Percentiles rank a stretch among this genome's conserved stretches.
Conservation (phyloP, 2,113 vertebrate genomes). For the Lepidothrix coronata region DNA sequence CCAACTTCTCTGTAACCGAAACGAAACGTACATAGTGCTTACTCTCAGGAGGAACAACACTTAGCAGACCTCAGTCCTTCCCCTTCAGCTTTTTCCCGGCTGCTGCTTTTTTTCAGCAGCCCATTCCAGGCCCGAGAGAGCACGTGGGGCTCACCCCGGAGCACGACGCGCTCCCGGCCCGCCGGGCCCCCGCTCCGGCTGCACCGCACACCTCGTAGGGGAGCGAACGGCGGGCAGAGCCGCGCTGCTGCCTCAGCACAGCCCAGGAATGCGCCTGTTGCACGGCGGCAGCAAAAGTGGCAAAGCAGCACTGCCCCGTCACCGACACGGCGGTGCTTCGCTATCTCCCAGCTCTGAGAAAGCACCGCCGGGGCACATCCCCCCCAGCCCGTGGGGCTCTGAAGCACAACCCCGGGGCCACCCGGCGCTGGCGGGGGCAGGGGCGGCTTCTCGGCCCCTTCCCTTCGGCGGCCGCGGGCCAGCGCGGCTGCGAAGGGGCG, state of each 20-base stretch:
- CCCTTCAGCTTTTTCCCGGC: neutral
- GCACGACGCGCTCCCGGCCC: neutral
- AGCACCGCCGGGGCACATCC: rapidly evolving
- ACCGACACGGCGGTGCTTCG: rapidly evolving
- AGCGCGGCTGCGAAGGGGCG: neutral
- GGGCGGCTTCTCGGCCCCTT: no score
- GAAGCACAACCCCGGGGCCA: neutral
- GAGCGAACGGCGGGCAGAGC: neutral
- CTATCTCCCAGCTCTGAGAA: rapidly evolving
- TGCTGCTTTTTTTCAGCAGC: no score
- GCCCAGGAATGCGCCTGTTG: neutral
- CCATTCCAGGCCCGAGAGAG: neutral
- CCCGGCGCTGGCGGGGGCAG: neutral
- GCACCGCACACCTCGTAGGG: rapidly evolving
- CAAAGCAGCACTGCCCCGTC: rapidly evolving
- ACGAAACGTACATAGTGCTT: rapidly evolving
- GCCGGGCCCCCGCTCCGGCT: neutral
- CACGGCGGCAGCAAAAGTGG: neutral
- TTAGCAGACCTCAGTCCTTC: rapidly evolving
- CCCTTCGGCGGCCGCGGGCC: neutral
- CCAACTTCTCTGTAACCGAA: neutral
- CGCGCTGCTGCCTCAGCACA: neutral
- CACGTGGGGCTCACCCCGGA: neutral
- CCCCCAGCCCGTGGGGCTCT: rapidly evolving
- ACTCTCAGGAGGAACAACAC: neutral